These are phyloP conservation scores for Ornithoptera alexandrae DNA, from an alignment of 2,888 invertebrate genomes.

Conservation along the genomic window DNA sequence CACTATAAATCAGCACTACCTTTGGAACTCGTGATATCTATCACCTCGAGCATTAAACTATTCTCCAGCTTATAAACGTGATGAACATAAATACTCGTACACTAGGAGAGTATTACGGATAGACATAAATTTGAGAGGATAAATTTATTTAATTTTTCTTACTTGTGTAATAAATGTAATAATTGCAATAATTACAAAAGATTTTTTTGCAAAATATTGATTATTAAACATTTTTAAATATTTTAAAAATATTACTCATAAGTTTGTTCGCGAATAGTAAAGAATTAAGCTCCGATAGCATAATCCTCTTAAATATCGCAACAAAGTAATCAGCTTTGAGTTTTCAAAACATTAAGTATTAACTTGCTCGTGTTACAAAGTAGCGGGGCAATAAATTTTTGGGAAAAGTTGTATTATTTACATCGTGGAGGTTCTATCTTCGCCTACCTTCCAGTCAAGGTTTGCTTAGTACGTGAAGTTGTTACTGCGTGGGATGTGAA, in stretches of 20 bases:
- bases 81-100: too few species aligned
- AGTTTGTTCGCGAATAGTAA: not conserved
- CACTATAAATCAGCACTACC: not conserved
- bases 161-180: too few species aligned
- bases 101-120: too few species aligned
- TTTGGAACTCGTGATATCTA: too few species aligned
- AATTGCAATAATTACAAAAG: too few species aligned
- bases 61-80: too few species aligned
- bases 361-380: constrained; percentile 1
- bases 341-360: constrained; percentile 7
- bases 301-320: not conserved
- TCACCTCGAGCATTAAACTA: too few species aligned
- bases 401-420: constrained; percentile 36
- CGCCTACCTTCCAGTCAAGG: constrained; percentile 44
- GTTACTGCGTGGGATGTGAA: constrained; percentile 64
- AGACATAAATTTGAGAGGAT: too few species aligned
- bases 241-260: not conserved
- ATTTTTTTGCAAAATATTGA: too few species aligned
- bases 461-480: constrained; percentile 55
- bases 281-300: not conserved
- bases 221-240: too few species aligned
- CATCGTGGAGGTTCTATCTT: constrained; percentile 34
- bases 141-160: too few species aligned
- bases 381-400: not conserved
- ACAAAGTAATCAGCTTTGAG: constrained; percentile 2